These are phyloP conservation scores for Syngnathus scovelli DNA, from an alignment of 2,113 vertebrate species.

Conservation along the genomic window DNA sequence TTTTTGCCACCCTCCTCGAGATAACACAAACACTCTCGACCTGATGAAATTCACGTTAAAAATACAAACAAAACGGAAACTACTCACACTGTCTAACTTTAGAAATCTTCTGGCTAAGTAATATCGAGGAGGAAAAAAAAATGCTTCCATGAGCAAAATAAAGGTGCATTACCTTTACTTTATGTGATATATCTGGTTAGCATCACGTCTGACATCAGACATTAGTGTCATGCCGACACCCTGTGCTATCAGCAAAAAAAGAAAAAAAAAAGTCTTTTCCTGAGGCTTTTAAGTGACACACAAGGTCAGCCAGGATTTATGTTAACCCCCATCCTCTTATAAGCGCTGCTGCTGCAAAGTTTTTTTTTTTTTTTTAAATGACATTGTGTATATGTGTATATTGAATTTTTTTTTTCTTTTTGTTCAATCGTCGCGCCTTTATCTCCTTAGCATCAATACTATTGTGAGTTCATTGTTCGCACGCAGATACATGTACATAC, in stretches of 20 bases:
- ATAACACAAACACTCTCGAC: not conserved
- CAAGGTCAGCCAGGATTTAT: conserved; percentile 53
- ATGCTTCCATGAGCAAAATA: conserved; percentile 46
- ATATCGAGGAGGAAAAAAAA: conserved; percentile 36
- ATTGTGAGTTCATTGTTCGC: not conserved
- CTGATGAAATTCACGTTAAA: too few relatives aligned
- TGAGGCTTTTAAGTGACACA: conserved; percentile 60
- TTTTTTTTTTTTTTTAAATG: conserved; percentile 35
- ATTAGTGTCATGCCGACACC: conserved; percentile 62
- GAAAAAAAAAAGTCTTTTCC: conserved; percentile 36
- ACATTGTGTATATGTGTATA: conserved; percentile 10
- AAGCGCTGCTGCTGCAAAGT: conserved; percentile 27
- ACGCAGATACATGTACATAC: not conserved
- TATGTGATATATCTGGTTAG: conserved; percentile 49
- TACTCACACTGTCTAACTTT: conserved; percentile 39
- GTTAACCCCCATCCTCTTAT: conserved; percentile 28
- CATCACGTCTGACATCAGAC: conserved; percentile 61
- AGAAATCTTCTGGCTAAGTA: conserved; percentile 32
- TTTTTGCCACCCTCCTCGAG: not conserved
- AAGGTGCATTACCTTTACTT: conserved; percentile 41
- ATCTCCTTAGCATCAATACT: not conserved
- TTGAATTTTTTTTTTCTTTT: not conserved
- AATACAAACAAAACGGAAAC: too few relatives aligned
- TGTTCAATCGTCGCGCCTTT: not conserved
- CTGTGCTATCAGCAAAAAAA: conserved; percentile 57